A percentile compares a stretch with the other conserved stretches of the same genome.
Conservation (phyloP, 2,888 invertebrate genomes). For the Eremobia ochroleuca region DNA sequence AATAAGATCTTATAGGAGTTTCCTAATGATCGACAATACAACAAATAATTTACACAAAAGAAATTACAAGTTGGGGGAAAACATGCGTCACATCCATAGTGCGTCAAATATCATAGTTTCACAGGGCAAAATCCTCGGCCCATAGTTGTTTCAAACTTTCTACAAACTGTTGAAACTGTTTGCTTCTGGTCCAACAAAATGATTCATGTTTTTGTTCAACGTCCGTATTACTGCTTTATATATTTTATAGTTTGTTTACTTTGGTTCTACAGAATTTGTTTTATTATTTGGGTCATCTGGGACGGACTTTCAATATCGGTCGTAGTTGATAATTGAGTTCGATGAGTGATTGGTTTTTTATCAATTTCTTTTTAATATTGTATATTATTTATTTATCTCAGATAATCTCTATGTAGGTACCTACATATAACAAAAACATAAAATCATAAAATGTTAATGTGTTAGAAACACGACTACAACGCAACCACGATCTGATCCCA, state of each 20-base stretch:
- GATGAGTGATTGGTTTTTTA: constrained; percentile 21
- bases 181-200: constrained; percentile 39
- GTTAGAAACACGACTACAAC: no score
- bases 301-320: constrained; percentile 34
- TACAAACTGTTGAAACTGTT: constrained; percentile 27
- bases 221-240: constrained; percentile 36
- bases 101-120: constrained; percentile 32
- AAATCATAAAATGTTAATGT: no score
- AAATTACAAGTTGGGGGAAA: no score
- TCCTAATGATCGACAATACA: no score
- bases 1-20: no score
- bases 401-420: not conserved
- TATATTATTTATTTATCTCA: not conserved
- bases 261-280: constrained; percentile 41
- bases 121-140: constrained; percentile 24
- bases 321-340: constrained; percentile 35
- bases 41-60: no score
- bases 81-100: no score
- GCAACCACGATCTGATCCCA: no score
- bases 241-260: constrained; percentile 54
- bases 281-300: constrained; percentile 32
- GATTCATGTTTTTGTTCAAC: constrained; percentile 38
- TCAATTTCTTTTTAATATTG: constrained; percentile 3
- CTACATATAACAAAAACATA: no score
- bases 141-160: constrained; percentile 46